Evolutionary conservation across 2,888 invertebrate species (phyloP), one percentile per base, ranked within the genome.

Genomic region (Megastigmus dorsalis): DNA sequence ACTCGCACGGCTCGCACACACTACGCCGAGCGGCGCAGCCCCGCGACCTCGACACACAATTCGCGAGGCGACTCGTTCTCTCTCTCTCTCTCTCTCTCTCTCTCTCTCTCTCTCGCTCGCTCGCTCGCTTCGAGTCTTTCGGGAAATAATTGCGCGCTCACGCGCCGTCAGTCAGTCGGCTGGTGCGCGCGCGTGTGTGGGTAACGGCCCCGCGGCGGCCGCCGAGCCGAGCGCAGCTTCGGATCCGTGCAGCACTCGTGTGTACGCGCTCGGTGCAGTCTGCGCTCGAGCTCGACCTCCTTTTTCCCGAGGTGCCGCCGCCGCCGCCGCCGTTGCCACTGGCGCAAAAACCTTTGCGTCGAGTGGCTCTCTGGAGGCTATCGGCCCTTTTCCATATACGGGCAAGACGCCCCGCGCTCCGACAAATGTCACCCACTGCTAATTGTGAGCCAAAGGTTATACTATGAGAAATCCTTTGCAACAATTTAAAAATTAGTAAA

Each of bases 21-120:
- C n/a, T n/a, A n/a, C 43, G 15, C 6, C 38, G 26, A 15, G 66
- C 36, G 52, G 43, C 66, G 43, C 33, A 18, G 54, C 54, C 54
- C n/a, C n/a, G n/a, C 76, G 76, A 67, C 76, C 76, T 76, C 76
- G 76, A 76, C 76, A 76, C 60, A 76, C 76, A 74, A 76, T 74
- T 77, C 74, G 72, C 78, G 67, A 75, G 69, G 72, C 66, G 73
- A 77, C 68, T 66, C 75, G 60, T 30, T 38, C 65, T 30, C 67
- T 68, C 33, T 26, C 33, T 45, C 55, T 43, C 18, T 38, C 50
- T 30, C 38, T 13, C 68, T 71, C 76, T 70, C 74, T 76, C 70
- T n/a, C n/a, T n/a, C n/a, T n/a, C n/a, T n/a, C n/a, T n/a, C n/a
- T n/a, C n/a, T n/a, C n/a, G n/a, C 36, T 38, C 65, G 38, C 67